Evolutionary conservation across 2,888 invertebrate genomes (phyloP).

Genomic region (Iphiclides podalirius): DNA sequence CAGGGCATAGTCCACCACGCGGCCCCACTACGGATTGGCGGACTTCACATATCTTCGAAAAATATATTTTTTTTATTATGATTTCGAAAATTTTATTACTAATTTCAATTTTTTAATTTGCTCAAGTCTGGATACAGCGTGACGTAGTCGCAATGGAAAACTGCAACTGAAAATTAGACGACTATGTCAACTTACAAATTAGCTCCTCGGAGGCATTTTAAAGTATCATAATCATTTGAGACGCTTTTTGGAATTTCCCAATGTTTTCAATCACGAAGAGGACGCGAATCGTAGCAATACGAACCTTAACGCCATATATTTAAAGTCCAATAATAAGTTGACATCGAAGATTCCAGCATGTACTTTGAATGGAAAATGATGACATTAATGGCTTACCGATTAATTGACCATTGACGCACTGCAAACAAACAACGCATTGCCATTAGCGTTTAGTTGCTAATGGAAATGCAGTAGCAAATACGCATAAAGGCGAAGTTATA

Average conservation of each 20-base stretch:
- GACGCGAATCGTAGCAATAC: not conserved
- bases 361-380: constrained; percentile 9
- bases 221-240: not conserved
- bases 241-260: constrained; percentile 4
- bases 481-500: not conserved
- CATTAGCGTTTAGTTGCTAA: constrained; percentile 1
- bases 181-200: not conserved
- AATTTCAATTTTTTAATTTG: no score
- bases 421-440: constrained; percentile 16
- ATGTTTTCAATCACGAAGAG: constrained; percentile 4
- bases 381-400: constrained; percentile 11
- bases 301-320: not conserved
- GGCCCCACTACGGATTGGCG: no score
- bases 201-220: not conserved
- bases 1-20: no score
- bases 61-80: no score
- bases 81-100: no score
- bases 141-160: no score
- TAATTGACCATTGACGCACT: constrained; percentile 11
- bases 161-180: not conserved
- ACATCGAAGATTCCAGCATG: constrained; percentile 1
- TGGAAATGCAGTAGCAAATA: not conserved
- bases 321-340: constrained; percentile 1
- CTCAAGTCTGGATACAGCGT: no score
- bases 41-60: no score